Base-by-base conservation (phyloP, 2,888 invertebrate species). In the Diaperis boleti region DNA sequence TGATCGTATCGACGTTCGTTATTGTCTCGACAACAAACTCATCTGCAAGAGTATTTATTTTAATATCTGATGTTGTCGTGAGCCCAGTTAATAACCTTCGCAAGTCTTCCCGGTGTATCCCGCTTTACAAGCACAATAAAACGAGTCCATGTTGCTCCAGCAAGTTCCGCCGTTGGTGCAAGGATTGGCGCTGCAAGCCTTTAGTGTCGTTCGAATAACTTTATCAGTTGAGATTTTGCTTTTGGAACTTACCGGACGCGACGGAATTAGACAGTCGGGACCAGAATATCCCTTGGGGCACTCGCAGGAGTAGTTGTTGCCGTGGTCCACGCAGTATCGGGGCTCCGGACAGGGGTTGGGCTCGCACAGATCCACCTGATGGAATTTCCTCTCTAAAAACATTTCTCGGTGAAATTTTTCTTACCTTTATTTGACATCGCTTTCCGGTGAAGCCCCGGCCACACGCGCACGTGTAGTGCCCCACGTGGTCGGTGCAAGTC, bases 71-170 rank as follows among this genome's bases (percentile, higher is more conserved):
- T 59, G 15, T 55, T 60, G 26, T 29, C 33, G 20, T 44, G 33
- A 50, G 35, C 15, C 11, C 47, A 47, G 17, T 54, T 41, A 45
- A 49, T 52, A 75, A 89, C 90, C 89, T 86, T 92, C 90, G 79
- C 94, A 95, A 71, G 89, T 87, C 75, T 88, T 88, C 29, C 94
- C 94, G 1, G 88, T 89, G 76, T 88, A 94, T 4, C 92, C 93
- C 6, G 90, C 88, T 47, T 89, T 85, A 76, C 95, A 95, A 54
- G 90, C 88, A 79, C 95, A 95, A 78, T 89, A 89, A 82, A 89
- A 92, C 4, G 89, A 88, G 75, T 90, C 89, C 59, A 88, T 85
- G 69, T 88, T 90, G 72, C 87, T 89, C 90, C 90, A 91, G 79
- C 91, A 91, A 41, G 90, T 90, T 54, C 91, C 91, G 22, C 91